Conservation (phyloP, 2,797 vertebrate genomes). For the Chiloscyllium punctatum region DNA sequence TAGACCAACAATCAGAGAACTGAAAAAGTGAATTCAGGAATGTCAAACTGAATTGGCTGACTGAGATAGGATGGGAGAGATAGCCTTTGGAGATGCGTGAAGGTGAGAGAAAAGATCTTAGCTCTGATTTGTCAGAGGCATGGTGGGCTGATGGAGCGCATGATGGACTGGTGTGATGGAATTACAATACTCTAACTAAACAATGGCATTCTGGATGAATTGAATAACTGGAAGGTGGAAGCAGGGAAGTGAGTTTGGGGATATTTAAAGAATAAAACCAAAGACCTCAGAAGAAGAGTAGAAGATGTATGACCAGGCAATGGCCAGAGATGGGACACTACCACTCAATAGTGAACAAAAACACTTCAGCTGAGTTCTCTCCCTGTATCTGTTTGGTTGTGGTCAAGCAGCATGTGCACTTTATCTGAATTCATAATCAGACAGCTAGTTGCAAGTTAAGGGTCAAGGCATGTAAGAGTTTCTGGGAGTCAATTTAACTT, state of each 20-base stretch:
- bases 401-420: not conserved
- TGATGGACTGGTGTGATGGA: not conserved
- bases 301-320: not conserved
- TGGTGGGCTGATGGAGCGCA: not conserved
- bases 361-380: too few species aligned
- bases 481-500: too few species aligned
- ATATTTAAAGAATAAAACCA: not conserved
- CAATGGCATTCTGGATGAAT: not conserved
- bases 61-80: not conserved
- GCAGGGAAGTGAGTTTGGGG: not conserved
- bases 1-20: not conserved
- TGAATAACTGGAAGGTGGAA: not conserved
- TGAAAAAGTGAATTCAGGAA: not conserved
- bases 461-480: not conserved
- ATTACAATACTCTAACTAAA: not conserved
- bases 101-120: not conserved
- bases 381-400: too few species aligned
- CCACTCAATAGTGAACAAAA: not conserved
- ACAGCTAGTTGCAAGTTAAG: not conserved
- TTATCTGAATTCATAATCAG: not conserved
- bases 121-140: not conserved
- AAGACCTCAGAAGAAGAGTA: not conserved
- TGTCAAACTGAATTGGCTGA: not conserved
- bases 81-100: not conserved
- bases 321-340: too few species aligned